These are phyloP conservation scores for Pogona vitticeps DNA, from an alignment of 2,113 vertebrate genomes.

Conservation along the genomic window DNA sequence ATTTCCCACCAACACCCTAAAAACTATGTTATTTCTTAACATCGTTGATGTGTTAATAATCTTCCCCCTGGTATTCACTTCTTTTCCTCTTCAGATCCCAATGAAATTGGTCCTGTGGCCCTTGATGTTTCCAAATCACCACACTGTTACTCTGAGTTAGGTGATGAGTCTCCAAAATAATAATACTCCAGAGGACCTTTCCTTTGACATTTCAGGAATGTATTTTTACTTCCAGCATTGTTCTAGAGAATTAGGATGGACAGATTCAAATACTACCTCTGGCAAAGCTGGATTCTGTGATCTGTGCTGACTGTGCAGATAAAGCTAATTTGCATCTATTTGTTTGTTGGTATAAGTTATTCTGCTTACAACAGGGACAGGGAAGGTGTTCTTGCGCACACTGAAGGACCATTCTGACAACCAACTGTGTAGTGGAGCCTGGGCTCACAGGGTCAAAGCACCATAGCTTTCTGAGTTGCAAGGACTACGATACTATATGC, in stretches of 20 bases:
- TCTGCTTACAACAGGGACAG: not conserved
- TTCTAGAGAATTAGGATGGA: not conserved
- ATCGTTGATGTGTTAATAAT: not conserved
- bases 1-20: not conserved
- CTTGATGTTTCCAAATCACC: not conserved
- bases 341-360: not conserved
- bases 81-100: not conserved
- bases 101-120: not conserved
- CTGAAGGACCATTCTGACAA: not conserved
- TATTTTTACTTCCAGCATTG: not conserved
- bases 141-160: not conserved
- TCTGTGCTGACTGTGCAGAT: not conserved
- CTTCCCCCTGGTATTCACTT: not conserved
- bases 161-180: not conserved
- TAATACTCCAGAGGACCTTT: not conserved
- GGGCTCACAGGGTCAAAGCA: too few relatives aligned
- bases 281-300: not conserved
- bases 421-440: too few relatives aligned
- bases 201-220: not conserved
- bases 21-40: not conserved
- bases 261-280: not conserved
- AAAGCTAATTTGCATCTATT: not conserved
- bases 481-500: too few relatives aligned
- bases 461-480: too few relatives aligned
- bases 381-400: not conserved